Evolutionary conservation across 1,140 invertebrate species (phyloP).

Genomic region (Cyclina sinensis): DNA sequence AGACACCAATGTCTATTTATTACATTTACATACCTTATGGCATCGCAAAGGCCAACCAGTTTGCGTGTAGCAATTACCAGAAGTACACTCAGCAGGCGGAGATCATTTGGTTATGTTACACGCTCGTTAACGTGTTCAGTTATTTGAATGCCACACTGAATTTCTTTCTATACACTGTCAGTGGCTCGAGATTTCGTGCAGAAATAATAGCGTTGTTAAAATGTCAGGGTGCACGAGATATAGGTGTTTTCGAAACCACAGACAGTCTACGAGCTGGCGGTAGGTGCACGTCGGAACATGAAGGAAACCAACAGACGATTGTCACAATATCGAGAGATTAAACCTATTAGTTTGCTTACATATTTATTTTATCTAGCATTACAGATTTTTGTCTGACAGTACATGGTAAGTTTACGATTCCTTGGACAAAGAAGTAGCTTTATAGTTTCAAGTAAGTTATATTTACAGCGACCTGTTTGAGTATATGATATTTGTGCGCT

Average conservation of each 20-base stretch:
- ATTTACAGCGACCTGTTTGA: too few relatives aligned
- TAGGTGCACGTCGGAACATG: not conserved
- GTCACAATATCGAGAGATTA: not conserved
- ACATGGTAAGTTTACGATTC: too few relatives aligned
- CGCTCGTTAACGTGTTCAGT: not conserved
- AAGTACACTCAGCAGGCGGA: conserved; percentile 28
- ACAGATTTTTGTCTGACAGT: too few relatives aligned
- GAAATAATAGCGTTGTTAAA: conserved; percentile 20
- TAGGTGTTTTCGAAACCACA: conserved; percentile 4
- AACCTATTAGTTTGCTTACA: too few relatives aligned
- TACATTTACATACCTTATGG: conserved; percentile 42
- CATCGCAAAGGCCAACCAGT: not conserved
- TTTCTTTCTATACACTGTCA: conserved; percentile 35
- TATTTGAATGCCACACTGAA: conserved; percentile 52
- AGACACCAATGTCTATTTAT: conserved; percentile 48
- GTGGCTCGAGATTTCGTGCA: conserved; percentile 32
- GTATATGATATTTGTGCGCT: too few relatives aligned
- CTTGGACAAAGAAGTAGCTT: too few relatives aligned
- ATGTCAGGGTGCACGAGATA: conserved; percentile 4
- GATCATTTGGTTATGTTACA: conserved; percentile 45
- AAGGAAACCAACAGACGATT: not conserved
- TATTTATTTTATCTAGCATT: too few relatives aligned
- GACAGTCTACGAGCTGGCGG: not conserved
- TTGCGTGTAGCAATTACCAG: conserved; percentile 26
- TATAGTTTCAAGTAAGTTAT: too few relatives aligned